Conservation (phyloP, 2,888 invertebrate genomes). For the Microplitis manilae region DNA sequence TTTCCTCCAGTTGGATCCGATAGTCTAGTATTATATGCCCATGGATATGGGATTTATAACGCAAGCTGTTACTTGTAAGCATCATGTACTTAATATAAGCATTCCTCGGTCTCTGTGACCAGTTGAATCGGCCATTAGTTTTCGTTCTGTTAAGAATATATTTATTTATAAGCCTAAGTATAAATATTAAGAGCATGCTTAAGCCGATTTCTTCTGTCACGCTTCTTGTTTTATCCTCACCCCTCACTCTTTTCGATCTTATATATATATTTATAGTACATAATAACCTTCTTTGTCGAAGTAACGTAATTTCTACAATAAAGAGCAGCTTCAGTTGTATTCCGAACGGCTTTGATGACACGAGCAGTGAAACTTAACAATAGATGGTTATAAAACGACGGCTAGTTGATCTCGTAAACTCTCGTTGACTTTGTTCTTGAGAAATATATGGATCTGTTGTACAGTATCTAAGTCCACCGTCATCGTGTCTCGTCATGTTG, state of each 20-base stretch:
- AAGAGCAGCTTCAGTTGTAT: neutral
- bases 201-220: slow-evolving; percentile 18
- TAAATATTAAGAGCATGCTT: slow-evolving; percentile 14
- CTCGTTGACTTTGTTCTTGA: neutral
- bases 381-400: neutral
- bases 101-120: neutral
- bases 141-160: slow-evolving; percentile 5
- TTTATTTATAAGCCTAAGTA: neutral
- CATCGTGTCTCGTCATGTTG: neutral
- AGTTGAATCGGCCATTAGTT: slow-evolving; percentile 20
- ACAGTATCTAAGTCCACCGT: neutral
- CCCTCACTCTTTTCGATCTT: neutral
- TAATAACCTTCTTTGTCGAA: no score
- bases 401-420: slow-evolving; percentile 1
- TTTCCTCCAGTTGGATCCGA: neutral
- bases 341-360: neutral
- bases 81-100: slow-evolving; percentile 19
- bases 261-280: no score
- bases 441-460: neutral
- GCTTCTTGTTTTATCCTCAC: neutral
- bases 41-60: slow-evolving; percentile 15
- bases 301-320: neutral
- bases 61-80: neutral
- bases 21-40: slow-evolving; percentile 24
- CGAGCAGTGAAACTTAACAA: neutral